Evolutionary conservation across 2,113 vertebrate genomes (phyloP).

Genomic region (Channa maculata): DNA sequence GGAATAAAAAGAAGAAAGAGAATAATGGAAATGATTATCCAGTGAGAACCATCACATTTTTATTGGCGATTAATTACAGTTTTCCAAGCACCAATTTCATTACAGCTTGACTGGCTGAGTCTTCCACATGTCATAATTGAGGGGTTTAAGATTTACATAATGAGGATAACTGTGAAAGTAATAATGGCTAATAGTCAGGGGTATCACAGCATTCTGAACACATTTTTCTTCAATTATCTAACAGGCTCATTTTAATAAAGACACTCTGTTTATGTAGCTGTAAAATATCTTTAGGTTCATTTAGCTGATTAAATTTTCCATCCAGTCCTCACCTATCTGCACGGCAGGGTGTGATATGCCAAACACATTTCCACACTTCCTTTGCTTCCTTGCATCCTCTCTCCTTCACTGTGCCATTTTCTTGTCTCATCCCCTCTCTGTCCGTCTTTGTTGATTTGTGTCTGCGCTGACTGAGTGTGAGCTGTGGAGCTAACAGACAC

Average conservation of each 20-base stretch:
- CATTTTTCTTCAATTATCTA: slow-evolving; percentile 18
- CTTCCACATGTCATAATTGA: background rate
- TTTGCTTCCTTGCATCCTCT: background rate
- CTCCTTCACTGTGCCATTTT: background rate
- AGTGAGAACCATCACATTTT: background rate
- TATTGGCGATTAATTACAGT: slow-evolving; percentile 2
- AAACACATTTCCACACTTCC: slow-evolving; percentile 14
- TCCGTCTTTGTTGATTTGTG: slow-evolving; percentile 13
- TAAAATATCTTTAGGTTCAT: slow-evolving; percentile 38
- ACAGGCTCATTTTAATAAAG: slow-evolving; percentile 34
- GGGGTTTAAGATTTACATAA: background rate
- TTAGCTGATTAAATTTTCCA: slow-evolving; percentile 42
- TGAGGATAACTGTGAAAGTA: slow-evolving; percentile 13
- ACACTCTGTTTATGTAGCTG: slow-evolving; percentile 1
- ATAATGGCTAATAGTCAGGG: slow-evolving; percentile 24
- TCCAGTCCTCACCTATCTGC: slow-evolving; percentile 16
- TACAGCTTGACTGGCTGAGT: background rate
- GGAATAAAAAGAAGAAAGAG: too few relatives aligned
- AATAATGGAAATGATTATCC: background rate
- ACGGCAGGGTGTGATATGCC: background rate
- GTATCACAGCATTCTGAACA: background rate
- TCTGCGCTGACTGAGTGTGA: slow-evolving; percentile 38
- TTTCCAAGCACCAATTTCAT: slow-evolving; percentile 5
- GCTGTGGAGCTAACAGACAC: slow-evolving; percentile 39
- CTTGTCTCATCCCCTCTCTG: background rate